Conservation (phyloP, 2,113 vertebrate species). For the Myxocyprinus asiaticus region DNA sequence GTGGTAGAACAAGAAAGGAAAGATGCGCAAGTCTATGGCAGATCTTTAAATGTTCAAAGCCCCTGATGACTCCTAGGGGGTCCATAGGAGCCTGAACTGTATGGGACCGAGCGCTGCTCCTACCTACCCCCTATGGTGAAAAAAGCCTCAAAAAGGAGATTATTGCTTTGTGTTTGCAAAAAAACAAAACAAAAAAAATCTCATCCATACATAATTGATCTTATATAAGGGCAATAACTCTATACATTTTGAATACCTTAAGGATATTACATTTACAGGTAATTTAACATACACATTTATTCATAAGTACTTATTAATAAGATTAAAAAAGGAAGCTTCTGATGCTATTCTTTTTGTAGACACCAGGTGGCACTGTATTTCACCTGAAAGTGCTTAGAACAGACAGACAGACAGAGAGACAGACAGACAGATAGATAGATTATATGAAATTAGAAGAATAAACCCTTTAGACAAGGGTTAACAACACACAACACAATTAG, state of each 20-base stretch:
- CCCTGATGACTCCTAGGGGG: neutral
- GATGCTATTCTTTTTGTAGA: neutral
- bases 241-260: neutral
- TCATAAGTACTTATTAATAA: too few species aligned
- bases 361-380: slow-evolving; percentile 35
- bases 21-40: neutral
- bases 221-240: neutral
- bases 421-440: too few species aligned
- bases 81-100: neutral
- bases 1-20: neutral
- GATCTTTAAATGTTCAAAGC: slow-evolving; percentile 11
- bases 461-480: too few species aligned
- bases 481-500: too few species aligned
- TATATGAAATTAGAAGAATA: too few species aligned
- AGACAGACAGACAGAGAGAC: too few species aligned
- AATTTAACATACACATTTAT: too few species aligned
- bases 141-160: slow-evolving; percentile 19
- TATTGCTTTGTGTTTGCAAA: neutral
- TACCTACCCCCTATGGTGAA: slow-evolving; percentile 21
- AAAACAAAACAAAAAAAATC: slow-evolving; percentile 16
- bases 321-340: neutral
- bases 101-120: neutral
- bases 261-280: neutral
- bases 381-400: neutral
- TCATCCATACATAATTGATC: slow-evolving; percentile 31